A percentile compares a stretch with the other conserved stretches of the same genome.
phyloP scores from a whole-genome alignment of 2,113 vertebrate genomes.

The Nerophis ophidion region DNA sequence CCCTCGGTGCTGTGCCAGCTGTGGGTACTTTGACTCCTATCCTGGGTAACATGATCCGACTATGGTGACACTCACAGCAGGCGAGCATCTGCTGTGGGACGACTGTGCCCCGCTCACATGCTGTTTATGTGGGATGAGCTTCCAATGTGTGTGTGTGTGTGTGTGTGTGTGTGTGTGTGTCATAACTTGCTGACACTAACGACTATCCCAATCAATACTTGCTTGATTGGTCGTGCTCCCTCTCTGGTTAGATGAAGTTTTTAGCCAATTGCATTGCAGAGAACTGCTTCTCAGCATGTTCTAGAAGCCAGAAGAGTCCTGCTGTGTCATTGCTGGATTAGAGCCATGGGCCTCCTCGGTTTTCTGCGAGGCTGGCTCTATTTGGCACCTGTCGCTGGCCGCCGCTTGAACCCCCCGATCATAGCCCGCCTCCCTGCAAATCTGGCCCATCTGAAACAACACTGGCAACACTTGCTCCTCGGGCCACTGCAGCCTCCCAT shows the following conservation, averaged over 20 bases:
- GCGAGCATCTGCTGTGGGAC: constrained; percentile 65
- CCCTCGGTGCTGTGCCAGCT: constrained; percentile 49
- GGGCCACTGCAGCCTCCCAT: constrained; percentile 51
- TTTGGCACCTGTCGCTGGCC: constrained; percentile 31
- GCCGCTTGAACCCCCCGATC: constrained; percentile 37
- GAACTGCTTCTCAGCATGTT: constrained; percentile 48
- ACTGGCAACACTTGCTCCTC: constrained; percentile 39
- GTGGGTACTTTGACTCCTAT: constrained; percentile 41
- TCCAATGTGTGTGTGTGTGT: constrained; percentile 9
- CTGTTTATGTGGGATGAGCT: constrained; percentile 43
- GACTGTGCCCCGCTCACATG: constrained; percentile 55
- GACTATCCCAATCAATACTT: constrained; percentile 40
- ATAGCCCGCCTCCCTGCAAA: constrained; percentile 19
- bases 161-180: background rate
- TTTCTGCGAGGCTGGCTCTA: constrained; percentile 19
- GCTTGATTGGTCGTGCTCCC: constrained; percentile 9
- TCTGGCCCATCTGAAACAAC: constrained; percentile 33
- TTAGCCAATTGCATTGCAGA: constrained; percentile 20
- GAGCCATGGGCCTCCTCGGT: constrained; percentile 1
- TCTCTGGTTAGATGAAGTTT: constrained; percentile 26
- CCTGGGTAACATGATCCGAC: constrained; percentile 56
- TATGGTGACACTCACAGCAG: constrained; percentile 42
- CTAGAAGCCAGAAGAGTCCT: constrained; percentile 26
- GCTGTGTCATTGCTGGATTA: background rate
- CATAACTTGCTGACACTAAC: constrained; percentile 37